Percentiles rank a stretch among this genome's conserved stretches.
phyloP scores from a whole-genome alignment of 2,888 invertebrate genomes.

The Ferrisia virgata region DNA sequence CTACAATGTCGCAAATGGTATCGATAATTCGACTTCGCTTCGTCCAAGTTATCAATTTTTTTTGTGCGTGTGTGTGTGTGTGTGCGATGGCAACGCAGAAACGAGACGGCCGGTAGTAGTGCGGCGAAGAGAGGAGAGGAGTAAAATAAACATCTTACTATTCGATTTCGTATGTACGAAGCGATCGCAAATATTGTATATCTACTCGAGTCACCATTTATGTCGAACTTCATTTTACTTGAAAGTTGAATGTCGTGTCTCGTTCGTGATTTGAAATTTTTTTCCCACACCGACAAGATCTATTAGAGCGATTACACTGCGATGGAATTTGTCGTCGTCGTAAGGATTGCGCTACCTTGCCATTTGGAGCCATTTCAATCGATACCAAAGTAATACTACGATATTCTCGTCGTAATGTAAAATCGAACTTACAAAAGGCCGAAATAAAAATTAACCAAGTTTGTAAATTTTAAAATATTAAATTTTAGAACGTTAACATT shows the following conservation, averaged over 20 bases:
- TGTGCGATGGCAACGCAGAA: background rate
- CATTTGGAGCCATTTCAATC: too few relatives aligned
- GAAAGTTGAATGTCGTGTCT: background rate
- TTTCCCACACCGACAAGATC: background rate
- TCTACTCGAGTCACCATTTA: background rate
- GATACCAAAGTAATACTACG: too few relatives aligned
- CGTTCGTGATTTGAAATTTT: slow-evolving; percentile 10
- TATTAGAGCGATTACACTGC: background rate
- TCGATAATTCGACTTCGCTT: background rate
- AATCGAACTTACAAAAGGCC: too few relatives aligned
- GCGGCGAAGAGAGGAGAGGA: background rate
- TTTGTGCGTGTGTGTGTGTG: background rate
- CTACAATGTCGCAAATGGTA: background rate
- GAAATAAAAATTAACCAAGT: too few relatives aligned
- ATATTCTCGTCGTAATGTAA: too few relatives aligned
- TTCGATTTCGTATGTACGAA: background rate
- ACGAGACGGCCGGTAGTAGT: background rate
- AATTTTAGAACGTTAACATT: too few relatives aligned
- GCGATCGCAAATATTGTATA: background rate
- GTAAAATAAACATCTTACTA: background rate
- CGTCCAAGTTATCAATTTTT: background rate
- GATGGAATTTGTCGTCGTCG: background rate
- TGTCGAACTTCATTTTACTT: background rate
- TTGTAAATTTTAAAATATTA: too few relatives aligned
- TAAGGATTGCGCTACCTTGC: background rate